Conservation (phyloP, 2,797 vertebrate genomes). For the Argentina silus region DNA sequence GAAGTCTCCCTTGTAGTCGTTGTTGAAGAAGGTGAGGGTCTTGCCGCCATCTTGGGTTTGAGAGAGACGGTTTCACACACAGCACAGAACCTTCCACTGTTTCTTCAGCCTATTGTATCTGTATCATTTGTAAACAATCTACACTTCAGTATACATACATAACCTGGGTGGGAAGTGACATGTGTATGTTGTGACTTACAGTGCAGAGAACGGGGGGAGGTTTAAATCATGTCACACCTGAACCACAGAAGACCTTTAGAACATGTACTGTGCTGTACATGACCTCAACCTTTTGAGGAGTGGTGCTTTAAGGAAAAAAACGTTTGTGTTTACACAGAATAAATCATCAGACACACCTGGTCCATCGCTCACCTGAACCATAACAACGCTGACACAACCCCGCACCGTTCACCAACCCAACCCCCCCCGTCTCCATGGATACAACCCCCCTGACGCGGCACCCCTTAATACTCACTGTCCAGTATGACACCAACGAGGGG, state of each 20-base stretch:
- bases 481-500: constrained; percentile 94
- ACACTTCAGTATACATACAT: no score
- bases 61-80: constrained; percentile 16
- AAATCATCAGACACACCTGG: neutral
- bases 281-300: no score
- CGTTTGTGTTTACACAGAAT: neutral
- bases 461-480: constrained; percentile 85
- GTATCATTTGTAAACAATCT: no score
- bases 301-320: neutral
- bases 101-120: no score
- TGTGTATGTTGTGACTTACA: no score
- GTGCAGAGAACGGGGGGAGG: no score
- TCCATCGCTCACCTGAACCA: neutral
- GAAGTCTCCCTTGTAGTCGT: constrained; percentile 89
- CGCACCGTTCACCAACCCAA: neutral
- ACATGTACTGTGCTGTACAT: neutral
- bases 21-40: constrained; percentile 96
- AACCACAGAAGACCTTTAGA: neutral
- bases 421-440: neutral
- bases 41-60: constrained; percentile 86
- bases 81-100: no score
- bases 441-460: neutral
- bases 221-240: neutral
- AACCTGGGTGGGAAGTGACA: no score
- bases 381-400: neutral